Percentiles rank a stretch among this genome's conserved stretches.
phyloP scores from a whole-genome alignment of 2,888 invertebrate genomes.

The Pterostichus niger region DNA sequence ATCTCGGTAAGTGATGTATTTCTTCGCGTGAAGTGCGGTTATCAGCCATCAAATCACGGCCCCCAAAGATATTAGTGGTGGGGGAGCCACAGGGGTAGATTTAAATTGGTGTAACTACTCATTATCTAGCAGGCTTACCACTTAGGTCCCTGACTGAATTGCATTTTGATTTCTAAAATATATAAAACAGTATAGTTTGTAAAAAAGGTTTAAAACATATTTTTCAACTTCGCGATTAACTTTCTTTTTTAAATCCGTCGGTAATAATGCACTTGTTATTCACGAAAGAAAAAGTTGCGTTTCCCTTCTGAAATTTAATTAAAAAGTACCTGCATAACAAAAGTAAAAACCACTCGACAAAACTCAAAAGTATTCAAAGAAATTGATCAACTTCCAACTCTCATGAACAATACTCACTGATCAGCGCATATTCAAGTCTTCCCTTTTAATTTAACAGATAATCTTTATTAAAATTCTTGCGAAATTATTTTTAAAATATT shows the following conservation, averaged over 20 bases:
- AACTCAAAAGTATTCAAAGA: constrained; percentile 27
- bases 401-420: constrained; percentile 21
- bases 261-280: constrained; percentile 9
- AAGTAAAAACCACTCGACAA: constrained; percentile 26
- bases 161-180: too few relatives aligned
- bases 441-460: constrained; percentile 56
- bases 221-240: too few relatives aligned
- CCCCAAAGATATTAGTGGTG: too few relatives aligned
- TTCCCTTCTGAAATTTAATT: constrained; percentile 28
- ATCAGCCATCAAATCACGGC: too few relatives aligned
- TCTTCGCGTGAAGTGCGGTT: too few relatives aligned
- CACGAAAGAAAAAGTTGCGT: not conserved
- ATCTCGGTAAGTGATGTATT: too few relatives aligned
- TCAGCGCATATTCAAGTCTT: constrained; percentile 10
- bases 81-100: too few relatives aligned
- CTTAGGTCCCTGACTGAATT: too few relatives aligned
- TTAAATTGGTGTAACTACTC: too few relatives aligned
- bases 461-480: constrained; percentile 60
- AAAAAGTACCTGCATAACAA: constrained; percentile 44
- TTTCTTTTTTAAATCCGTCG: not conserved
- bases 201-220: too few relatives aligned
- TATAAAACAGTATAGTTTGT: too few relatives aligned
- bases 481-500: constrained; percentile 57
- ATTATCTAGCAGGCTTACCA: too few relatives aligned
- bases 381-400: constrained; percentile 11